Conservation (phyloP, 2,113 vertebrate species). For the Pedionomus torquatus region DNA sequence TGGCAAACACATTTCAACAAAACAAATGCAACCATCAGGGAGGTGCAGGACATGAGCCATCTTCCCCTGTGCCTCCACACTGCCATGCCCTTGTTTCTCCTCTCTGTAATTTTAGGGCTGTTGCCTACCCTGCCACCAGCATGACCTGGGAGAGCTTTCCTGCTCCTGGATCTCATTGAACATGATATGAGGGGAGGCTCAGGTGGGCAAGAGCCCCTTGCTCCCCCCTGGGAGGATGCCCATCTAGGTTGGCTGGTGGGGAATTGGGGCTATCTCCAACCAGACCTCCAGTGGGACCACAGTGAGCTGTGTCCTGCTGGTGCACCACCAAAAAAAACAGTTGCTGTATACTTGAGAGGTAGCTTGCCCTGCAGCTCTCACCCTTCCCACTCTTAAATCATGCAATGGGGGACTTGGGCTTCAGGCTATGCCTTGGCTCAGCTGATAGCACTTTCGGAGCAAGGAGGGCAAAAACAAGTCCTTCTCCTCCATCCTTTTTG, state of each 20-base stretch:
- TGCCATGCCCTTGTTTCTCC: background rate
- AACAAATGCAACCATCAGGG: background rate
- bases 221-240: background rate
- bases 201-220: background rate
- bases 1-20: background rate
- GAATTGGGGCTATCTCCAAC: background rate
- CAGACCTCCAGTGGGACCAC: background rate
- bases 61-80: background rate
- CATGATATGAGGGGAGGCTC: fast-evolving
- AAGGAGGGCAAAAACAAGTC: fast-evolving
- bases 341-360: background rate
- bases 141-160: background rate
- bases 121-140: background rate
- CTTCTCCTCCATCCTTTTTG: background rate
- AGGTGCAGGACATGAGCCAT: background rate
- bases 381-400: fast-evolving
- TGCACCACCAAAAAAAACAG: fast-evolving
- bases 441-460: background rate
- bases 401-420: background rate
- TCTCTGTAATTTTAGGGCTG: background rate
- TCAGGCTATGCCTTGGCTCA: background rate
- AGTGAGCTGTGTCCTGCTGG: background rate
- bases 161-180: background rate
- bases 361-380: background rate
- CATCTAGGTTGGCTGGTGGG: background rate